phyloP scores from a whole-genome alignment of 2,797 vertebrate species.

The Gymnodraco acuticeps region DNA sequence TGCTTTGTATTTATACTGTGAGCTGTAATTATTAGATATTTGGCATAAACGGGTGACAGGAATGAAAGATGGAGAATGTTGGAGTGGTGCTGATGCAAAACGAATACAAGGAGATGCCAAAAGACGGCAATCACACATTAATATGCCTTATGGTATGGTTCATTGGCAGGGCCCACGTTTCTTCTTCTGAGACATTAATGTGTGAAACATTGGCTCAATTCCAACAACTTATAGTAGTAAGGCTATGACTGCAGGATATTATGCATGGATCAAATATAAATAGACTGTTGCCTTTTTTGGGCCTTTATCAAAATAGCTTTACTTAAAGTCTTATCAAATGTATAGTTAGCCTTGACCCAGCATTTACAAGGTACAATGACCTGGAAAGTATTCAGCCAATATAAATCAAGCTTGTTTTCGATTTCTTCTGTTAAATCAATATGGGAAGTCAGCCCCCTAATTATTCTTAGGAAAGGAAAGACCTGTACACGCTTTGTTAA shows the following conservation, averaged over 20 bases:
- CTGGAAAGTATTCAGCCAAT: background rate
- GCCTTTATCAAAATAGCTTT: background rate
- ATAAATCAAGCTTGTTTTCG: constrained; percentile 2
- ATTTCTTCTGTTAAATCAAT: constrained; percentile 26
- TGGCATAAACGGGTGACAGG: constrained; percentile 2
- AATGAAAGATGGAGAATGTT: constrained; percentile 28
- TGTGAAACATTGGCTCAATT: constrained; percentile 19
- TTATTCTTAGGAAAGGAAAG: constrained; percentile 8
- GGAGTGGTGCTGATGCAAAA: constrained; percentile 22
- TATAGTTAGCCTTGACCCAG: background rate
- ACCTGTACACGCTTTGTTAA: background rate
- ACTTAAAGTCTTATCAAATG: constrained; percentile 1
- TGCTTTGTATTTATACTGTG: constrained; percentile 19
- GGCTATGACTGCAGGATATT: constrained; percentile 7
- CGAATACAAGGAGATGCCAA: background rate
- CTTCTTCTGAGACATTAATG: constrained; percentile 20
- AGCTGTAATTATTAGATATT: constrained; percentile 25
- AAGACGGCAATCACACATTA: constrained; percentile 23
- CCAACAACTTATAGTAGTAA: constrained; percentile 7
- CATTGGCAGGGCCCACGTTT: constrained; percentile 21
- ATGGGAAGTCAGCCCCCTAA: constrained; percentile 4
- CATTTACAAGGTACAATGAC: constrained; percentile 6
- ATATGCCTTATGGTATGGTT: constrained; percentile 16
- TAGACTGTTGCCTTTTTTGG: background rate
- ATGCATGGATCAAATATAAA: constrained; percentile 10